These are phyloP conservation scores for Diglossa cyanea DNA, from an alignment of 2,797 vertebrate genomes.

Conservation along the genomic window DNA sequence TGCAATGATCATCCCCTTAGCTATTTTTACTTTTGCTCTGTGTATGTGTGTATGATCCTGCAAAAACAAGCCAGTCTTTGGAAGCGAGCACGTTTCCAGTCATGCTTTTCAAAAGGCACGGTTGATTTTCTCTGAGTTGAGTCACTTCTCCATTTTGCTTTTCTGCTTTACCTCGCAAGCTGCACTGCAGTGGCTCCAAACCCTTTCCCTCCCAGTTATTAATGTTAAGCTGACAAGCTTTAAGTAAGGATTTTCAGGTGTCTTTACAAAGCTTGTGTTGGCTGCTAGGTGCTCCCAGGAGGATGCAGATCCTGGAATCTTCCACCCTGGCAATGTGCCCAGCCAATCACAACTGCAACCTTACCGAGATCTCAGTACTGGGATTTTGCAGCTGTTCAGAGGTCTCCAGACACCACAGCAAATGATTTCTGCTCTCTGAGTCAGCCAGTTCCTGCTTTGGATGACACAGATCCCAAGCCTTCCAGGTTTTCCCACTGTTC, in stretches of 20 bases:
- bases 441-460: conserved; percentile 5
- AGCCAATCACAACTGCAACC: not conserved
- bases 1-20: not conserved
- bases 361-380: conserved; percentile 26
- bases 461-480: not conserved
- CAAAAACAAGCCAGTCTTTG: not conserved
- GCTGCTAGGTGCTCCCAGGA: conserved; percentile 47
- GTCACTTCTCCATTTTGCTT: not conserved
- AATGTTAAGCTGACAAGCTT: conserved; percentile 46
- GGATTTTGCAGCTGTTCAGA: conserved; percentile 62
- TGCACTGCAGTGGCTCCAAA: not conserved
- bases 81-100: not conserved
- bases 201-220: conserved; percentile 9
- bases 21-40: not conserved
- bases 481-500: not conserved
- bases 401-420: conserved; percentile 22
- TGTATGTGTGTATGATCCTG: not conserved
- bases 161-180: not conserved
- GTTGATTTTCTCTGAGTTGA: not conserved
- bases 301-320: conserved; percentile 51
- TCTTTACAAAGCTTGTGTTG: conserved; percentile 30
- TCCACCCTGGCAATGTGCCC: conserved; percentile 47
- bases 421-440: conserved; percentile 15
- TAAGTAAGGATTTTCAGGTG: conserved; percentile 60
- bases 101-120: not conserved